Evolutionary conservation across 2,113 vertebrate genomes (phyloP), one percentile per base, ranked within the genome.

Genomic region (Numenius arquata): DNA sequence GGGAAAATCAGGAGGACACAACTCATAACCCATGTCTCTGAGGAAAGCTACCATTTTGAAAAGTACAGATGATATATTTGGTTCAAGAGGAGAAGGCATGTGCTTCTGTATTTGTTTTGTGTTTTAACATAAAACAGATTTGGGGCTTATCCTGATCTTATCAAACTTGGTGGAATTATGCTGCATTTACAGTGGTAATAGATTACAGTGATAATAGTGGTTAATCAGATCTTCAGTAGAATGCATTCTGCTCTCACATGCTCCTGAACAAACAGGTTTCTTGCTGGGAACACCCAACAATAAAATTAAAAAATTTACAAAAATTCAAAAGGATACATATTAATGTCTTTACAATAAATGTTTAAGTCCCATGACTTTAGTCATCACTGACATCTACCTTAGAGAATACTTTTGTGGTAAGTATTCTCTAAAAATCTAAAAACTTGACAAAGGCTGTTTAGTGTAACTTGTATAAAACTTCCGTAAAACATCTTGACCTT

Each of bases 31-130:
- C 18, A 12, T 55, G 1, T 73, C 18, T 72, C 23, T 76, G 23
- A 70, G 15, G 29, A 16, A 80, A 77, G 12, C 0, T 3, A 47
- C 11, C 5, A 15, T 45, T 82, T 47, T 55, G 9, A 50, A 55
- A 94, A 82, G 22, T 21, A n/a, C 6, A 59, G 2, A 25, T 41
- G 14, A 30, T 2, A 1, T 9, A 52, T 5, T 2, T 0, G 3
- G 5, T 36, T 61, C 47, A 41, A 84, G 41, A 67, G 41, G 29
- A 84, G 12, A 21, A 1, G 0, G 6, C 13, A 17, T 30, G 14
- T 27, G 6, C 17, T 73, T 78, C 32, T 70, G 17, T 27, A 30
- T 20, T 71, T 81, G 8, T 50, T 63, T 61, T 48, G 9, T 67
- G 8, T 77, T 72, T 92, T 59, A 88, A 20, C 11, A 23, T 34